Evolutionary conservation across 2,797 vertebrate genomes (phyloP).

Genomic region (Danio jaintianensis): DNA sequence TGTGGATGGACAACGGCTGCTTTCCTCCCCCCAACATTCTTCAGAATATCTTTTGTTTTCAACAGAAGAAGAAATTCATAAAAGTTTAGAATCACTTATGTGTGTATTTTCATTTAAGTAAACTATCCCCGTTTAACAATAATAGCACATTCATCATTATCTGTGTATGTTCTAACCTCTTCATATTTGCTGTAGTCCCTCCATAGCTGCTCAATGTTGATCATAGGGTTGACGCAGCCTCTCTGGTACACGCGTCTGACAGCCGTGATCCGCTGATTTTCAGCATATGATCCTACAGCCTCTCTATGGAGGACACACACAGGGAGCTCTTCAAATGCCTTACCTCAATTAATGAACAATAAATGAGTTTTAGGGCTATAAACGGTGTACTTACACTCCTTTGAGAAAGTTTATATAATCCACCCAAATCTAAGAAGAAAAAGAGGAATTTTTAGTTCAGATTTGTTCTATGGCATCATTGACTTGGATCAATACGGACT

Average conservation of each 20-base stretch:
- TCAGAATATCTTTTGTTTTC: too few relatives aligned
- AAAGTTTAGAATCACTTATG: too few relatives aligned
- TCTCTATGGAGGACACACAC: constrained; percentile 77
- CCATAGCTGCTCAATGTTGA: constrained; percentile 99
- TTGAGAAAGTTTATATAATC: constrained; percentile 99
- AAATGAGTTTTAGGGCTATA: background rate
- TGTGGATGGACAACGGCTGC: too few relatives aligned
- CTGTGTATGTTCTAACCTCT: constrained; percentile 82
- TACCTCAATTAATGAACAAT: background rate
- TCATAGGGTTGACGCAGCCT: constrained; percentile 99
- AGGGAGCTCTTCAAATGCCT: background rate
- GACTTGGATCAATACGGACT: too few relatives aligned
- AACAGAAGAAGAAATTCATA: too few relatives aligned
- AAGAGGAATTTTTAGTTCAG: background rate
- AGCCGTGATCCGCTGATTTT: constrained; percentile 98
- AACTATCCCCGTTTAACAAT: background rate
- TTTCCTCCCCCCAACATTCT: too few relatives aligned
- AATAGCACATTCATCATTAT: background rate
- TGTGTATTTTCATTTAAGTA: too few relatives aligned
- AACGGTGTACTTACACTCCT: constrained; percentile 92
- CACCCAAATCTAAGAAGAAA: constrained; percentile 91
- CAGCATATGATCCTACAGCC: constrained; percentile 97
- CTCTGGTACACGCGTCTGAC: constrained; percentile 97
- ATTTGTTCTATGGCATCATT: too few relatives aligned
- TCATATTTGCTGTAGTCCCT: constrained; percentile 99